Evolutionary conservation across 1,140 invertebrate species (phyloP).

Genomic region (Palaemon carinicauda): DNA sequence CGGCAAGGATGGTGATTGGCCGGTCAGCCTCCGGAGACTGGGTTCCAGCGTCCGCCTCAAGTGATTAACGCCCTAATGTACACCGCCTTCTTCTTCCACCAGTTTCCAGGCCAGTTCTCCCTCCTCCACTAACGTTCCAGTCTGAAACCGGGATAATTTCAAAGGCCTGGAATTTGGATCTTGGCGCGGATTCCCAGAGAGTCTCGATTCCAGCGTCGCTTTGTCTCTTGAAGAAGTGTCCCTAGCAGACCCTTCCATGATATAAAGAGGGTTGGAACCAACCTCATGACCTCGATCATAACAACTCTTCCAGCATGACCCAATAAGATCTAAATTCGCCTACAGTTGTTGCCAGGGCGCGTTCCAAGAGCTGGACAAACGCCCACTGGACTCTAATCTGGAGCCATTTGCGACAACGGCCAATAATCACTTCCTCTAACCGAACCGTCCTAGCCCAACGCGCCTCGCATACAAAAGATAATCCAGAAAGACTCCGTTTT

Average conservation of each 20-base stretch:
- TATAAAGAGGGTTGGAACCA: slow-evolving; percentile 54
- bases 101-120: slow-evolving; percentile 52
- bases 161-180: slow-evolving; percentile 50
- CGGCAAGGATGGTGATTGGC: slow-evolving; percentile 40
- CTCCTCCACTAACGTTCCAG: slow-evolving; percentile 45
- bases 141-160: slow-evolving; percentile 22
- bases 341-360: slow-evolving; percentile 2
- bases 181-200: slow-evolving; percentile 54
- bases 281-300: slow-evolving; percentile 36
- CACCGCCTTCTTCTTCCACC: slow-evolving; percentile 46
- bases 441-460: slow-evolving; percentile 50
- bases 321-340: slow-evolving; percentile 42
- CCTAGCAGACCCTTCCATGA: slow-evolving; percentile 55
- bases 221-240: slow-evolving; percentile 57
- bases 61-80: slow-evolving; percentile 56
- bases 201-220: slow-evolving; percentile 54
- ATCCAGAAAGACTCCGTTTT: slow-evolving; percentile 46
- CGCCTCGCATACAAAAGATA: slow-evolving; percentile 57
- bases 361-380: slow-evolving; percentile 54
- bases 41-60: slow-evolving; percentile 40
- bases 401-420: slow-evolving; percentile 56
- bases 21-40: slow-evolving; percentile 26
- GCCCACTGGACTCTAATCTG: slow-evolving; percentile 56
- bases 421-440: slow-evolving; percentile 57
- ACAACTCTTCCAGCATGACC: slow-evolving; percentile 39